Conservation (phyloP, 2,797 vertebrate genomes). For the Phataginus tricuspis region DNA sequence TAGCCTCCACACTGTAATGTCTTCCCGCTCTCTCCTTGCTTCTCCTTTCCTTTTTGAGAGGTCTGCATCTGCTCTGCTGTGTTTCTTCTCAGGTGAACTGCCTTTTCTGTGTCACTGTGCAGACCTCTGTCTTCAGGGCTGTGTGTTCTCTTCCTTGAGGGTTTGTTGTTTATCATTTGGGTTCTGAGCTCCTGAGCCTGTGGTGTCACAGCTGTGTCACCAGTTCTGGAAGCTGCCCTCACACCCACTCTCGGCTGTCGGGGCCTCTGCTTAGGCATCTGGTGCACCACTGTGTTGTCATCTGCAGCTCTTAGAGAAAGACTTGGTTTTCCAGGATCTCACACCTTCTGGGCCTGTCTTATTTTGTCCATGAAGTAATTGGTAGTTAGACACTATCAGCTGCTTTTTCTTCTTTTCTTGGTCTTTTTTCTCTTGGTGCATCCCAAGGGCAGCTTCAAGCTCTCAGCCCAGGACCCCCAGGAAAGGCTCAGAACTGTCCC, state of each 20-base stretch:
- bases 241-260: fast-evolving
- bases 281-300: not conserved
- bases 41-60: not conserved
- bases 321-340: not conserved
- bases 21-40: fast-evolving
- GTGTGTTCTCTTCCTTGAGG: not conserved
- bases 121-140: not conserved
- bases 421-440: not conserved
- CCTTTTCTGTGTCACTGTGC: not conserved
- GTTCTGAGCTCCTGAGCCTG: not conserved
- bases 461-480: not conserved
- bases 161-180: not conserved
- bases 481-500: not conserved
- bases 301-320: no score
- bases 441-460: not conserved
- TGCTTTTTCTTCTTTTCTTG: not conserved
- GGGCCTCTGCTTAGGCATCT: not conserved
- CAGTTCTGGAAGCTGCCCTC: not conserved
- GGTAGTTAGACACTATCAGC: not conserved
- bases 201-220: fast-evolving
- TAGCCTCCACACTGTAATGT: not conserved
- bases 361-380: not conserved
- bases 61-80: fast-evolving
- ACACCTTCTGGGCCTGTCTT: not conserved
- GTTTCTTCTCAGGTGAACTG: not conserved